Base-by-base conservation (phyloP, 2,113 vertebrate genomes). In the Etia nguti region DNA sequence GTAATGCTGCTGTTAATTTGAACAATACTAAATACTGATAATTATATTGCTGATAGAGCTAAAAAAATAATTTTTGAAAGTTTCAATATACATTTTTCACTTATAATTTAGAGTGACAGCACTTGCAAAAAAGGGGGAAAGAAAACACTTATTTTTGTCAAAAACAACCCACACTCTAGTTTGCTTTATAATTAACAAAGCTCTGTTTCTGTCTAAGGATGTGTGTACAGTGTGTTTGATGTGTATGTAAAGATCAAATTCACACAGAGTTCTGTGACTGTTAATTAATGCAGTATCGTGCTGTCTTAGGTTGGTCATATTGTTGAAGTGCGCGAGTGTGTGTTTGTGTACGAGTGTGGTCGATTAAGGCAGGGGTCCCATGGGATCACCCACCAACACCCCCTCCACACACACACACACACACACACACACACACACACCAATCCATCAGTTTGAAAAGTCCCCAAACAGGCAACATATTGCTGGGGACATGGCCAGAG, bases 381-480 rank as follows among this genome's bases (percentile, higher is more conserved):
- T 96, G 95, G 96, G 96, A 94, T 96, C 95, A 95, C 96, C 95
- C 91, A 65, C 31, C 60, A 65, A 36, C 1, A 65, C 95, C 97
- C 38, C 38, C 68, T 41, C 8, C 60, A 36, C 57, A 60, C 57
- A 60, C 59, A 60, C 46, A 50, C 48, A 50, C 18, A 52, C 18
- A 8, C 48, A 55, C 54, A 12, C 54, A 6, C 22, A 8, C n/a
- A 1, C 54, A 2, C 60, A 15, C 65, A 24, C 13, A 34, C 60
- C n/a, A 73, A 98, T 98, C 97, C 96, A 98, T 99, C 97, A 98
- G 96, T 95, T 96, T 98, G 97, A 98, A 98, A 97, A 97, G 96
- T 96, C 96, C 96, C 96, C 96, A 97, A 97, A 98, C 87, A 97
- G 97, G 96, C 96, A 97, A 97, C 97, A 97, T 97, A 98, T 97